Conservation (phyloP, 2,797 vertebrate species). For the Pelobates cultripes region DNA sequence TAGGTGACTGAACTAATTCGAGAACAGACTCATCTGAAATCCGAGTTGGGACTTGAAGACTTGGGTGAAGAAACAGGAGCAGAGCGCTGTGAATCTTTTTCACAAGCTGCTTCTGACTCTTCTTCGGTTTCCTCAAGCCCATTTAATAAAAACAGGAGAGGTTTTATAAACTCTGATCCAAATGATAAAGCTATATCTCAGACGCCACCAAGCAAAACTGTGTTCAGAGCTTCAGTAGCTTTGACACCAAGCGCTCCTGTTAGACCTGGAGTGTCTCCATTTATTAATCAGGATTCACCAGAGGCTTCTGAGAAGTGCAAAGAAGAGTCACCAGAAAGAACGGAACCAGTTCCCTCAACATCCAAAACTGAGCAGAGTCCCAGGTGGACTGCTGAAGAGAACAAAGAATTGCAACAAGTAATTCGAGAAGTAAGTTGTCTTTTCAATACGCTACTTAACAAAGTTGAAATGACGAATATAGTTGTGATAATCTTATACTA, state of each 20-base stretch:
- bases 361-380: slow-evolving; percentile 63
- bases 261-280: slow-evolving; percentile 68
- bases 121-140: slow-evolving; percentile 84
- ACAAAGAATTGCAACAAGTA: slow-evolving; percentile 83
- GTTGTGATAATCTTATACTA: no score
- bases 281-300: slow-evolving; percentile 58
- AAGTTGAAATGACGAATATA: no score
- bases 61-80: slow-evolving; percentile 68
- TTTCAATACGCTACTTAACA: neutral
- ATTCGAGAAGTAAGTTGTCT: slow-evolving; percentile 83
- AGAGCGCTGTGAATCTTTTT: slow-evolving; percentile 75
- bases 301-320: slow-evolving; percentile 59
- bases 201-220: slow-evolving; percentile 65
- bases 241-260: slow-evolving; percentile 80
- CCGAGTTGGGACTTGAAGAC: slow-evolving; percentile 81
- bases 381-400: slow-evolving; percentile 65
- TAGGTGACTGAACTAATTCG: slow-evolving; percentile 90
- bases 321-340: slow-evolving; percentile 57
- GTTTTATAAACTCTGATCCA: slow-evolving; percentile 59
- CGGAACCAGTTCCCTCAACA: slow-evolving; percentile 56
- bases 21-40: slow-evolving; percentile 89
- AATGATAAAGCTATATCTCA: slow-evolving; percentile 61
- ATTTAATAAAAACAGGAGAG: slow-evolving; percentile 64
- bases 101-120: slow-evolving; percentile 72
- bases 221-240: slow-evolving; percentile 85